Conservation (phyloP, 2,888 invertebrate species). For the Epinotia nisella region DNA sequence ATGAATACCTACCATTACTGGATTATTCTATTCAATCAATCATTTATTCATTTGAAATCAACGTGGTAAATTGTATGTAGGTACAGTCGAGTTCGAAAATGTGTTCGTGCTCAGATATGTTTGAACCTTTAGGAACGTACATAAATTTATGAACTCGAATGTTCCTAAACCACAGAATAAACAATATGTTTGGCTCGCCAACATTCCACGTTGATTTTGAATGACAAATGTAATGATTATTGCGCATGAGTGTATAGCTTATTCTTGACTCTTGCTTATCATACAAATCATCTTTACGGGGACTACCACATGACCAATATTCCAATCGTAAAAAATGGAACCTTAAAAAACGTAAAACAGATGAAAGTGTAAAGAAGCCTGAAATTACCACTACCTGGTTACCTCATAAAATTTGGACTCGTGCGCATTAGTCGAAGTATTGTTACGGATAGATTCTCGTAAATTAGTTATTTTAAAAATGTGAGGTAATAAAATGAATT, state of each 20-base stretch:
- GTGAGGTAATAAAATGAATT: conserved; percentile 1
- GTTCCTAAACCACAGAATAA: no score
- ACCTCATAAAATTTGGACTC: background rate
- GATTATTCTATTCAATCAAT: conserved; percentile 18
- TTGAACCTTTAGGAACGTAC: no score
- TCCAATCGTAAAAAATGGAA: background rate
- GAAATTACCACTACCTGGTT: no score
- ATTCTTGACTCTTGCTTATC: background rate
- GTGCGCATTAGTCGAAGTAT: conserved; percentile 28
- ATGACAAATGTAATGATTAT: conserved; percentile 3
- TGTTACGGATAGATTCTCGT: conserved; percentile 6
- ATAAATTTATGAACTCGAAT: no score
- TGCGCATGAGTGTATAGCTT: conserved; percentile 1
- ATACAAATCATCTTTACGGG: background rate
- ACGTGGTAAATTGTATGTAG: background rate
- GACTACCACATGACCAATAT: background rate
- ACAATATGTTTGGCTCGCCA: background rate
- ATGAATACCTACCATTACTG: conserved; percentile 17
- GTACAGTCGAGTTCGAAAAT: no score
- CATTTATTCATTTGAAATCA: conserved; percentile 1
- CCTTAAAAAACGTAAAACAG: background rate
- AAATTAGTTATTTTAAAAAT: conserved; percentile 19
- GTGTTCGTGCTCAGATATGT: no score
- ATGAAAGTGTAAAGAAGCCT: background rate
- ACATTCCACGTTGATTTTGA: background rate